Base-by-base conservation (phyloP, 2,797 vertebrate species). In the Percopsis omiscomaycus region DNA sequence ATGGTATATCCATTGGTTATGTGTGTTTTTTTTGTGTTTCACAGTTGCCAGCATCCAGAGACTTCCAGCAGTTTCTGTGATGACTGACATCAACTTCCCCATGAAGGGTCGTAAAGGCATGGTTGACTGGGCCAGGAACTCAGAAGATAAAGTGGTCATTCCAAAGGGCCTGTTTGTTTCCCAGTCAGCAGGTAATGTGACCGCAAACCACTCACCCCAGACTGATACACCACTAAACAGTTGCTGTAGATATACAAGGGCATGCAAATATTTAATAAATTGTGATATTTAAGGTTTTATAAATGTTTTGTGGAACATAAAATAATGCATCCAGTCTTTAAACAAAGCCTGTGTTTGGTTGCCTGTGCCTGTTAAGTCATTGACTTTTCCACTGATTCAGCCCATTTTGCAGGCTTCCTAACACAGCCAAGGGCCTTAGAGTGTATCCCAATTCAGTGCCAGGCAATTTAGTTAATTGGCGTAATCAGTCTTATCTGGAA, bases 51-150 rank as follows among this genome's bases (percentile, higher is more conserved):
- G 95, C 88, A 99, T 99, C 90, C 96, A 99, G 92, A 96, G 96
- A 82, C 95, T 99, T 81, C 96, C 98, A 42, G 96, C 96, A 11
- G 94, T 96, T 64, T 98, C 97, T 28, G 96, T 97, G 82, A 94
- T 96, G 93, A 98, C 96, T 2, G 97, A 99, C 90, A 98, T 98
- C 90, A 98, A 95, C 92, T 99, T 99, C 84, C 98, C 98, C 29
- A 99, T 99, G 97, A 98, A 98, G 91, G 98, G 98, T 79, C 94
- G 97, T 78, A 99, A 99, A 89, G 97, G 98, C 77, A 99, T 99
- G 98, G 97, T 99, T 55, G 98, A 99, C 80, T 99, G 98, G 98
- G 98, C 97, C 84, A 92, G 98, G 73, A 99, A 99, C 86, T 98
- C 97, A 2, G 97, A 99, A 91, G 98, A 99, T 77, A 96, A 95